Percentiles rank a stretch among this genome's conserved stretches.
Conservation (phyloP, 2,113 vertebrate genomes). For the Indicator indicator region DNA sequence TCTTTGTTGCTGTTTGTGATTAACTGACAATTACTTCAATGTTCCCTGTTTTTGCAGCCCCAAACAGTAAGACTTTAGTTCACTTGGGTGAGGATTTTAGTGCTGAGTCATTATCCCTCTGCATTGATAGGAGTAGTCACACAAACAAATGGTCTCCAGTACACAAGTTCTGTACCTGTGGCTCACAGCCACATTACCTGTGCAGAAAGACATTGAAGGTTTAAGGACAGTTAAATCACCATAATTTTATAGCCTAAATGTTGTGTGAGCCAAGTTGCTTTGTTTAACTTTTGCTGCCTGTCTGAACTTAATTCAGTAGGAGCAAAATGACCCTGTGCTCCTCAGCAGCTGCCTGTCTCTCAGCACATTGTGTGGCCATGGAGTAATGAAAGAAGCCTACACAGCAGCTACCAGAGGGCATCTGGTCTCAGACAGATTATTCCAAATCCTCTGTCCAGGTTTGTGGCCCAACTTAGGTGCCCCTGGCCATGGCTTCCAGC, state of each 20-base stretch:
- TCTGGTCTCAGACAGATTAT: background rate
- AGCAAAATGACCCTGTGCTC: background rate
- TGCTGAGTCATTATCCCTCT: background rate
- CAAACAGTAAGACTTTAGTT: background rate
- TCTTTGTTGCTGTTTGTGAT: background rate
- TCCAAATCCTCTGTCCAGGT: background rate
- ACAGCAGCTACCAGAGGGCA: background rate
- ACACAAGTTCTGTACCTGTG: background rate
- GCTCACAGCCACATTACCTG: background rate
- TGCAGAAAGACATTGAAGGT: background rate
- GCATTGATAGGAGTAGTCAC: background rate
- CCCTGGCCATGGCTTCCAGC: background rate
- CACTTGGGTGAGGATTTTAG: background rate
- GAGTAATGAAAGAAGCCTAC: background rate
- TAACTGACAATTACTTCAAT: background rate
- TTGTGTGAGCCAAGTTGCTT: background rate
- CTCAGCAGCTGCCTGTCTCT: background rate
- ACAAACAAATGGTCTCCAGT: background rate
- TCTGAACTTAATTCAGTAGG: background rate
- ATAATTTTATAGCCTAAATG: conserved; percentile 3
- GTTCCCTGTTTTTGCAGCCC: background rate
- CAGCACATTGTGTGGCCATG: background rate
- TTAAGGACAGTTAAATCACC: conserved; percentile 14
- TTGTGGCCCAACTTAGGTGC: background rate
- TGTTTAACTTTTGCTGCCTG: background rate